These are phyloP conservation scores for Scarus forsteni DNA, from an alignment of 2,797 vertebrate species.

Conservation along the genomic window DNA sequence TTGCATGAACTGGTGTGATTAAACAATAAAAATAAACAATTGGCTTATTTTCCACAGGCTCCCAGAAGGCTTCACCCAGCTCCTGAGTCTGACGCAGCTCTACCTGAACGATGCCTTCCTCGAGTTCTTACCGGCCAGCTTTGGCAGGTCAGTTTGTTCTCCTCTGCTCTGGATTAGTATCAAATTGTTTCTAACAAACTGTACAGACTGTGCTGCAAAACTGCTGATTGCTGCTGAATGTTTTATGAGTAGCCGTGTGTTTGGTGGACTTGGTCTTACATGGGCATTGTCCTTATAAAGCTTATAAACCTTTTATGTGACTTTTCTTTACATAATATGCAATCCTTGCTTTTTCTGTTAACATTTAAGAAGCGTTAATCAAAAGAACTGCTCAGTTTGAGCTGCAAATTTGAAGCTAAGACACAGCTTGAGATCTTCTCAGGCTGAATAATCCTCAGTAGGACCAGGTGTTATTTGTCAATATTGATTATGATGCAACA, in stretches of 20 bases:
- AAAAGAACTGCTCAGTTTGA: too few species aligned
- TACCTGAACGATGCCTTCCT: conserved; percentile 99
- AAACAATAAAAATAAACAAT: background rate
- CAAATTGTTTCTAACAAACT: background rate
- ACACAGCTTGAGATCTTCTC: background rate
- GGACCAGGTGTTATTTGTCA: background rate
- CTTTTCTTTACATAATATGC: too few species aligned
- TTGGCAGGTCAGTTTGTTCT: conserved; percentile 90
- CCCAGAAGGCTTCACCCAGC: conserved; percentile 98
- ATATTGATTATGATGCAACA: conserved; percentile 9
- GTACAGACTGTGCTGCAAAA: background rate
- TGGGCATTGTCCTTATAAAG: background rate
- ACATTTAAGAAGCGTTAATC: too few species aligned
- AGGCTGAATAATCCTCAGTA: background rate
- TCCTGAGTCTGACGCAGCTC: conserved; percentile 95
- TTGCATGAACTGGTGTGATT: too few species aligned
- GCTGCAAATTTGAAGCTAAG: background rate
- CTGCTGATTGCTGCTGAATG: background rate
- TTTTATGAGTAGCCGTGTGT: background rate
- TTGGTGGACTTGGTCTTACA: background rate
- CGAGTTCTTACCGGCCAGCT: conserved; percentile 96
- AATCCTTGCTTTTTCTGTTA: too few species aligned
- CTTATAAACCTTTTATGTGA: background rate
- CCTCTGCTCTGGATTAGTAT: background rate
- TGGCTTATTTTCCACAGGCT: conserved; percentile 84